phyloP scores from a whole-genome alignment of 1,140 invertebrate genomes.

The Laupala kohalensis region DNA sequence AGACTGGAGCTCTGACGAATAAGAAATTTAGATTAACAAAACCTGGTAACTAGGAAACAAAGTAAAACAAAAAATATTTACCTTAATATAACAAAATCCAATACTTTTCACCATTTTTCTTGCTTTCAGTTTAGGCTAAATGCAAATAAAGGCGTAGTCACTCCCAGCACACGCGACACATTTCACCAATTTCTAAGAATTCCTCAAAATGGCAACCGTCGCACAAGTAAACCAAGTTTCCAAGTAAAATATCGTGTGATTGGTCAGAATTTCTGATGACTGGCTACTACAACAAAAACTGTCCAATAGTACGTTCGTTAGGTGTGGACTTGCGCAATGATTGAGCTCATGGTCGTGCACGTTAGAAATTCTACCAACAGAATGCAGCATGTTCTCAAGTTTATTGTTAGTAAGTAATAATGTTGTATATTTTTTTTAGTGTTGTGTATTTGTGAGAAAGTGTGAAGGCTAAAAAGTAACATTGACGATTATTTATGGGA shows the following conservation, averaged over 20 bases:
- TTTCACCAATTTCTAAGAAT: background rate
- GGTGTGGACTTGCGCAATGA: background rate
- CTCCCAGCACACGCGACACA: background rate
- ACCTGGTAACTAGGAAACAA: too few species aligned
- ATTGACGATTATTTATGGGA: background rate
- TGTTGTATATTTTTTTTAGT: background rate
- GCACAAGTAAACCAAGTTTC: background rate
- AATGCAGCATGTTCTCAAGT: background rate
- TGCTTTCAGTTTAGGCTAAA: too few species aligned
- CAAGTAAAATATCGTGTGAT: background rate
- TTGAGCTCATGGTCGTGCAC: background rate
- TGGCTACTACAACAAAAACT: background rate
- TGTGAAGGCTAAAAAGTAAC: too few species aligned
- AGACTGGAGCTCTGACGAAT: too few species aligned
- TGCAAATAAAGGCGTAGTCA: background rate
- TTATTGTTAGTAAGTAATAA: background rate
- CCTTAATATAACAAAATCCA: too few species aligned
- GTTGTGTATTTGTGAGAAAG: too few species aligned
- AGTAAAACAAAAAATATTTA: too few species aligned
- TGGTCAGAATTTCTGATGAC: background rate
- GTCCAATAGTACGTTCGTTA: background rate
- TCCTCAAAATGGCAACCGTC: slow-evolving; percentile 4
- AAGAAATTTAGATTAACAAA: too few species aligned
- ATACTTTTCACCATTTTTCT: too few species aligned
- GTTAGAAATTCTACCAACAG: background rate